phyloP scores from a whole-genome alignment of 1,140 invertebrate species.

The Panagrolaimus sp. region DNA sequence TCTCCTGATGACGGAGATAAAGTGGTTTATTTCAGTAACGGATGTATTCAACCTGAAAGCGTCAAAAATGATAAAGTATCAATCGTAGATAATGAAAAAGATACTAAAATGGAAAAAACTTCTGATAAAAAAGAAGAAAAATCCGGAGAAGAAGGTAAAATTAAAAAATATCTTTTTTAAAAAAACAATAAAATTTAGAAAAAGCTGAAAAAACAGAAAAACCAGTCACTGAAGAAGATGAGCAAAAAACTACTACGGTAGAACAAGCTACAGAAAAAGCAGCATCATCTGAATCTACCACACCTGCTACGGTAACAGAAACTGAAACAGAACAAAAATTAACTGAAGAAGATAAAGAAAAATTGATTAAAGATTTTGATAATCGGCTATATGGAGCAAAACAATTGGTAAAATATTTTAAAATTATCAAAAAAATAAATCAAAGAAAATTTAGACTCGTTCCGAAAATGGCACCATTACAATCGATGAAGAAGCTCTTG shows the following conservation, averaged over 20 bases:
- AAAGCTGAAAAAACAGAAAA: constrained; percentile 19
- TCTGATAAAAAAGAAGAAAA: background rate
- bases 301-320: constrained; percentile 3
- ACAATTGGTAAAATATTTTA: background rate
- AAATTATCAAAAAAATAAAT: background rate
- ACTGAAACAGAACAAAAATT: background rate
- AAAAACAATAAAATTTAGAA: constrained; percentile 19
- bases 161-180: constrained; percentile 14
- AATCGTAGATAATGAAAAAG: background rate
- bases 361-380: constrained; percentile 6
- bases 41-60: constrained; percentile 31
- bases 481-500: background rate
- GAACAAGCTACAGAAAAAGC: background rate
- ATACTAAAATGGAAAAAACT: background rate
- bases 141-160: constrained; percentile 15
- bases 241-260: background rate
- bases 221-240: constrained; percentile 4
- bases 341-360: background rate
- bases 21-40: constrained; percentile 57
- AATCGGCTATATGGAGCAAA: constrained; percentile 10
- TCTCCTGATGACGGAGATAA: constrained; percentile 46
- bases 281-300: background rate
- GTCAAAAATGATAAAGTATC: constrained; percentile 20
- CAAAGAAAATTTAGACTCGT: background rate
- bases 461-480: background rate